phyloP scores from a whole-genome alignment of 1,140 invertebrate species.

The Anastrepha ludens region DNA sequence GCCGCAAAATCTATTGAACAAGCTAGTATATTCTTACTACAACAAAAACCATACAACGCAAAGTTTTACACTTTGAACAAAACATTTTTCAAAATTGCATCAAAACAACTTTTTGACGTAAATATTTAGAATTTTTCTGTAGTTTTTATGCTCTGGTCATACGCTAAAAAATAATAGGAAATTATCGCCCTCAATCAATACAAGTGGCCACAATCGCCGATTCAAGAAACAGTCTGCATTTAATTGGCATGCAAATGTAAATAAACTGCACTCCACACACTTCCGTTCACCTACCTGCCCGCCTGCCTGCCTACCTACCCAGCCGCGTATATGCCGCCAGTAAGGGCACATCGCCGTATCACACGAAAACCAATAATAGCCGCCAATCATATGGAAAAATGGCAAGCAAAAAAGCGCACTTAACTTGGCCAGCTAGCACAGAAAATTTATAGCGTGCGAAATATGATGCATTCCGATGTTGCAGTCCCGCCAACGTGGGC shows the following conservation, averaged over 20 bases:
- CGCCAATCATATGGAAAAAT: constrained; percentile 7
- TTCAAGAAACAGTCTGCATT: not conserved
- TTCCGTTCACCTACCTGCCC: not conserved
- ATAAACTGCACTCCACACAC: not conserved
- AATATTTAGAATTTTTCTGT: too few relatives aligned
- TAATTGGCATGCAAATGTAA: constrained; percentile 52
- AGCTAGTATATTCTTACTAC: too few relatives aligned
- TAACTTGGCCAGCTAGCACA: not conserved
- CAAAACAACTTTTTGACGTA: too few relatives aligned
- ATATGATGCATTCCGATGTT: constrained; percentile 42
- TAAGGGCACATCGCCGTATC: not conserved
- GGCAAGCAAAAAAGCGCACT: not conserved
- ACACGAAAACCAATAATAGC: constrained; percentile 7
- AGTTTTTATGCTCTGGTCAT: too few relatives aligned
- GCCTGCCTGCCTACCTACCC: too few relatives aligned
- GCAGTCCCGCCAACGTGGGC: not conserved
- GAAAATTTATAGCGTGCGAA: constrained; percentile 49
- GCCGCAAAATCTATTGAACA: too few relatives aligned
- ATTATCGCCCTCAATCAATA: not conserved
- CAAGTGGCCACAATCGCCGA: not conserved
- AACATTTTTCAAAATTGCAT: too few relatives aligned
- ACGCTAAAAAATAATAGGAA: not conserved
- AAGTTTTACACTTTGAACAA: too few relatives aligned
- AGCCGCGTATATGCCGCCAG: not conserved
- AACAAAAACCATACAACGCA: too few relatives aligned